Percentiles rank a stretch among this genome's conserved stretches.
phyloP scores from a whole-genome alignment of 2,113 vertebrate species.

The Tetrax tetrax region DNA sequence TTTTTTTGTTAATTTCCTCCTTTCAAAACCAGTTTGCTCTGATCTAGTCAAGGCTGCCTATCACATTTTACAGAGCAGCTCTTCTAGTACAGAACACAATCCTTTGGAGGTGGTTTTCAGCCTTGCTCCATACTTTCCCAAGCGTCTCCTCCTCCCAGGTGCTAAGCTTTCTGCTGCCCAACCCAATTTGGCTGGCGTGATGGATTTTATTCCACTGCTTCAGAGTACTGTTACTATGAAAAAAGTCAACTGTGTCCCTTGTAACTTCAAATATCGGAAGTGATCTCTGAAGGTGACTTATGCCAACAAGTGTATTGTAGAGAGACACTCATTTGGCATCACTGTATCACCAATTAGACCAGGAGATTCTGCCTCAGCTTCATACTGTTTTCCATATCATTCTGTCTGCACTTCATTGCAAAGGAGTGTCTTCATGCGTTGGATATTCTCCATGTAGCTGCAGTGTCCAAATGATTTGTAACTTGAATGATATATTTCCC shows the following conservation, averaged over 20 bases:
- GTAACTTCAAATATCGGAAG: not conserved
- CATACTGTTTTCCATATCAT: not conserved
- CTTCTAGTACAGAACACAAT: not conserved
- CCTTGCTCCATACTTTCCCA: not conserved
- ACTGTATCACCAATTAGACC: constrained; percentile 1
- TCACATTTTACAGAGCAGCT: not conserved
- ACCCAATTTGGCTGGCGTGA: not conserved
- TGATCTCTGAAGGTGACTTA: not conserved
- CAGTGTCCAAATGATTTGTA: constrained; percentile 38
- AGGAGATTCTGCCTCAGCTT: constrained; percentile 8
- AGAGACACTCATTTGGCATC: not conserved
- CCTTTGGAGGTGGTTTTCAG: not conserved
- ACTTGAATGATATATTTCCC: constrained; percentile 5
- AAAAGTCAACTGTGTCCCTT: not conserved
- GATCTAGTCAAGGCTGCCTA: not conserved
- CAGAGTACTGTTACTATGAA: not conserved
- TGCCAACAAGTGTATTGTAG: not conserved
- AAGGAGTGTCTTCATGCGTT: not conserved
- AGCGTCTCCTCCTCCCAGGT: not conserved
- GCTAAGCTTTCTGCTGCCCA: not conserved
- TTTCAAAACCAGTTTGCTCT: not conserved
- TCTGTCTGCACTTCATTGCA: not conserved
- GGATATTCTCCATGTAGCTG: not conserved
- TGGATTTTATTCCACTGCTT: not conserved
- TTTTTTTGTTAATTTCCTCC: not conserved